Evolutionary conservation across 1,140 invertebrate genomes (phyloP), one percentile per base, ranked within the genome.

Genomic region (Bombus picipes): DNA sequence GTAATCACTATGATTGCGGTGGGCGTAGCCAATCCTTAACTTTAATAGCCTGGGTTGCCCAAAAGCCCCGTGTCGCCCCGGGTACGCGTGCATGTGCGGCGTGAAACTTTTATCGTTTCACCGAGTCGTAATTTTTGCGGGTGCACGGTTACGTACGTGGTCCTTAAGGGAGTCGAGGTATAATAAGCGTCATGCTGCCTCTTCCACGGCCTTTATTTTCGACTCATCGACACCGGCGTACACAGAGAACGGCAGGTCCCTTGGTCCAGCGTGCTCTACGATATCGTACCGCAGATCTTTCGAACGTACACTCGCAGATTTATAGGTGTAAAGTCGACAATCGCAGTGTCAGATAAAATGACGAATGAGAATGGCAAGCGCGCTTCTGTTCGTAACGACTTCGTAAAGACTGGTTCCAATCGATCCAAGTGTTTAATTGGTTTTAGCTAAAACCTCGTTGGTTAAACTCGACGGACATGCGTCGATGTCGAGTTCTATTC

Each of bases 1-100:
- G 85, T 92, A 93, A 93, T 92, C 85, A 91, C 87, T 92, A 92
- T 92, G 92, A 93, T 93, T 86, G 90, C 85, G 78, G 83, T 90
- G 88, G 90, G 90, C 91, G 90, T 92, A 89, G 86, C 87, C 88
- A 85, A 92, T 92, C 85, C 85, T 92, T 91, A 91, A 89, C 83
- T 89, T 92, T 92, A 93, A 92, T 88, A 90, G 86, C 84, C 88
- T 89, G 79, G 80, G 86, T 83, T 91, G 83, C 83, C 90, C 82
- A 91, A 91, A 91, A 91, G 88, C 68, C 70, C 28, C 37, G 74
- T 74, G 81, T 86, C 47, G 70, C 78, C 81, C 74, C 70, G 75
- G 83, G 76, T 80, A 62, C 86, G 76, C 47, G 74, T 71, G 78
- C 39, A 41, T 77, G n/a, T 41, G 70, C 43, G 34, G 76, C 77